A percentile compares a stretch with the other conserved stretches of the same genome.
phyloP scores from a whole-genome alignment of 2,888 invertebrate genomes.

The Cephonodes hylas region DNA sequence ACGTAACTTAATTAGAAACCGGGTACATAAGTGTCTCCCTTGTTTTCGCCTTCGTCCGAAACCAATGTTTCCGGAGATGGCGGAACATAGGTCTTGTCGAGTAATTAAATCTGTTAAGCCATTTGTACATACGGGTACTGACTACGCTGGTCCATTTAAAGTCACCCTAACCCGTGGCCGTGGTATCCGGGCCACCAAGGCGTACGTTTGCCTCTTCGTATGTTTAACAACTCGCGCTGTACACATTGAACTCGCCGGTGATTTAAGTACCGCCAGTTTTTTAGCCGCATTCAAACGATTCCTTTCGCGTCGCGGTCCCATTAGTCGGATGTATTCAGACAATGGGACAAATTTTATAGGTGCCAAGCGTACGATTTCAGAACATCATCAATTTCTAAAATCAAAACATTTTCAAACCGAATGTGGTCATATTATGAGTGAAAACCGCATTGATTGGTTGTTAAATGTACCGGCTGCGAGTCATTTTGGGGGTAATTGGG shows the following conservation, averaged over 20 bases:
- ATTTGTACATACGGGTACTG: not conserved
- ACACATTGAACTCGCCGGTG: conserved; percentile 34
- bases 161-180: conserved; percentile 20
- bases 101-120: not conserved
- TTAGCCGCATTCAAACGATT: conserved; percentile 26
- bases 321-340: not conserved
- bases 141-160: conserved; percentile 18
- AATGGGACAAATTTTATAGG: not conserved
- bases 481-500: not conserved
- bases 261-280: conserved; percentile 30
- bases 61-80: not conserved
- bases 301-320: conserved; percentile 20
- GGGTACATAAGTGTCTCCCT: not conserved
- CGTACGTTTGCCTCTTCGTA: conserved; percentile 24
- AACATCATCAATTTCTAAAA: not conserved
- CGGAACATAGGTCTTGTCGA: not conserved
- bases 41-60: not conserved
- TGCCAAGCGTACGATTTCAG: not conserved
- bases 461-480: too few relatives aligned
- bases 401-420: not conserved
- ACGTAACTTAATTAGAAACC: conserved; percentile 14
- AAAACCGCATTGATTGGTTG: not conserved
- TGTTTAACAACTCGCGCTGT: conserved; percentile 33
- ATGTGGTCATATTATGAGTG: not conserved
- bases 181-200: conserved; percentile 19